Evolutionary conservation across 2,888 invertebrate genomes (phyloP), one percentile per base, ranked within the genome.

Genomic region (Willowsia nigromaculata): DNA sequence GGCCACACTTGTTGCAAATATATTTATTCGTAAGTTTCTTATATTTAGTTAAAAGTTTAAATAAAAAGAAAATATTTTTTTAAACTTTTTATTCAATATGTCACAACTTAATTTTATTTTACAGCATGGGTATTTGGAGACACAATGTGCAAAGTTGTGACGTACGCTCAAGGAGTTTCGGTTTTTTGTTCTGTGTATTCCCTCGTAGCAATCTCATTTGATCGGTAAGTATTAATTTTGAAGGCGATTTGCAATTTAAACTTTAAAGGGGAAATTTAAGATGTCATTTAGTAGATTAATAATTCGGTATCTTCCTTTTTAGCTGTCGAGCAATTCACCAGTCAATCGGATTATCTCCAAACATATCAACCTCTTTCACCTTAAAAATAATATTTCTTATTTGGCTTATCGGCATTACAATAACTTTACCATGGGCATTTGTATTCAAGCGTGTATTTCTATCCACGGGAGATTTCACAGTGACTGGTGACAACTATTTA

Each of bases 1-100:
- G 0, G 98, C 98, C 3, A 98, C 98, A 15, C 95, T 98, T 93
- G 96, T 98, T 96, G 33, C 68, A 33, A 68, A 68, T 18, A 37
- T 68, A 37, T 68, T 68, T 37, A 33, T 18, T 6, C 68, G 68
- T 33, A 68, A 68, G 68, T 25, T 9, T 25, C 59, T 22, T 59
- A 25, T 59, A 25, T 56, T 56, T 18, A 11, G 6, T 11, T 56
- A 27, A 59, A 25, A 59, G 59, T 15, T n/a, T 65, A 15, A 15
- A 30, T 33, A 25, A 59, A 6, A 59, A 53, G 15, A 53, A 53
- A 18, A 59, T 50, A 11, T 13, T 33, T 33, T 65, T 33, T n/a
- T n/a, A 27, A n/a, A 30, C 1, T 65, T 15, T 18, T 13, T n/a
- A 7, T 53, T 53, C 7, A 53, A 53, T 53, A 9, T 4, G 5